phyloP scores from a whole-genome alignment of 1,140 invertebrate genomes.

The Drosophila ogumai region DNA sequence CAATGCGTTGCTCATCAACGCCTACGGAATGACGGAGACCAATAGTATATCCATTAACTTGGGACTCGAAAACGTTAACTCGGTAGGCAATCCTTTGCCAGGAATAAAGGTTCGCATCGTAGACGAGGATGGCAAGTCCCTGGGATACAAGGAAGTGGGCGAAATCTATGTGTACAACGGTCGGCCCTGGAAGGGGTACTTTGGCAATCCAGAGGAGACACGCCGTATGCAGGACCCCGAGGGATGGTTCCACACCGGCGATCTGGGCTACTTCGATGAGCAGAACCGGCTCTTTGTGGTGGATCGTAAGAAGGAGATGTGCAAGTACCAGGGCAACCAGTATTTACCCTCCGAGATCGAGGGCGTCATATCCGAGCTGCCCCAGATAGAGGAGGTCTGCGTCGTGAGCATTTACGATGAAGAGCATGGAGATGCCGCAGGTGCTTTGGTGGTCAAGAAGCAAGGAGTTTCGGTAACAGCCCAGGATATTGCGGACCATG shows the following conservation, averaged over 20 bases:
- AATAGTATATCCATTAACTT: not conserved
- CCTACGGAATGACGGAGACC: constrained; percentile 7
- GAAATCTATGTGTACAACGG: not conserved
- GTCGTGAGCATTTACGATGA: constrained; percentile 3
- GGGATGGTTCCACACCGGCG: constrained; percentile 7
- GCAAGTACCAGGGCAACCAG: not conserved
- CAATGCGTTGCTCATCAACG: not conserved
- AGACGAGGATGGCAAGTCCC: constrained; percentile 1
- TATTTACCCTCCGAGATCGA: constrained; percentile 6
- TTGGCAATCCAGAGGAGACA: constrained; percentile 1
- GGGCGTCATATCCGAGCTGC: not conserved
- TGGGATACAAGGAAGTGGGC: constrained; percentile 2
- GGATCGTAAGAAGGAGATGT: not conserved
- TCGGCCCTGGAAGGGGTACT: constrained; percentile 2
- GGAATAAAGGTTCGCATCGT: constrained; percentile 4
- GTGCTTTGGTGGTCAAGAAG: constrained; percentile 3
- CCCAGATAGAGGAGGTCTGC: not conserved
- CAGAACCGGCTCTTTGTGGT: not conserved
- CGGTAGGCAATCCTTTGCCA: constrained; percentile 1
- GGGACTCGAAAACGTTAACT: not conserved
- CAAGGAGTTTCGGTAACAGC: not conserved
- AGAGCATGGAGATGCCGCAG: not conserved
- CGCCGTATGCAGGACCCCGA: not conserved
- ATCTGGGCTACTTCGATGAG: constrained; percentile 1
- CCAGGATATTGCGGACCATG: not conserved